Evolutionary conservation across 2,888 invertebrate genomes (phyloP), one percentile per base, ranked within the genome.

Genomic region (Monopis laevigella): DNA sequence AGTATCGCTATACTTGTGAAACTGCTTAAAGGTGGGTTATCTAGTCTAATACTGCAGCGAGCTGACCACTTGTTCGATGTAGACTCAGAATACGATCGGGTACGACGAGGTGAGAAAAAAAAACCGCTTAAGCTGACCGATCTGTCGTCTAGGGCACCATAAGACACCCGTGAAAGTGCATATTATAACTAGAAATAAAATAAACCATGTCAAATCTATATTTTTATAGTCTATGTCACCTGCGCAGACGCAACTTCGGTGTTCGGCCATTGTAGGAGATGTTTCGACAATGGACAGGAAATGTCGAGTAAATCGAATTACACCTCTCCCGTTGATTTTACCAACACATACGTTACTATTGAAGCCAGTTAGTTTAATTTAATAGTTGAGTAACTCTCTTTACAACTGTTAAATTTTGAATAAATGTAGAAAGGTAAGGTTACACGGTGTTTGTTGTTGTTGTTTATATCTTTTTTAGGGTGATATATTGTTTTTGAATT

Each of bases 251-350:
- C 39, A 27, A 39, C 39, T 27, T 36, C 11, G 18, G 16, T 36
- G 13, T 35, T 35, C 26, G 14, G 10, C 10, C 56, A 58, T 53
- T 52, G 60, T 58, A 61, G 59, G 67, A 65, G 68, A 65, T 65
- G 56, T 56, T 53, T 60, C 64, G 54, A 74, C 77, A 75, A 74
- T 68, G 65, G 12, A 67, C 75, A 71, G 77, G 77, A 77, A 73
- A 68, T 73, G 77, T 68, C 70, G 70, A 67, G 68, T 58, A 66
- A 68, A 65, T 67, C 69, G 62, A 72, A 66, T 72, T 63, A 66
- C 60, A 43, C 28, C 40, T 36, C 36, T n/a, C 36, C 21, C 21
- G 21, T 32, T 11, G 21, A 7, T 36, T n/a, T 21, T 3, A 19
- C 19, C 21, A 36, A 34, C 16, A 16, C 14, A 36, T 13, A 36